These are phyloP conservation scores for Horisme vitalbata DNA, from an alignment of 2,888 invertebrate species.

Conservation along the genomic window DNA sequence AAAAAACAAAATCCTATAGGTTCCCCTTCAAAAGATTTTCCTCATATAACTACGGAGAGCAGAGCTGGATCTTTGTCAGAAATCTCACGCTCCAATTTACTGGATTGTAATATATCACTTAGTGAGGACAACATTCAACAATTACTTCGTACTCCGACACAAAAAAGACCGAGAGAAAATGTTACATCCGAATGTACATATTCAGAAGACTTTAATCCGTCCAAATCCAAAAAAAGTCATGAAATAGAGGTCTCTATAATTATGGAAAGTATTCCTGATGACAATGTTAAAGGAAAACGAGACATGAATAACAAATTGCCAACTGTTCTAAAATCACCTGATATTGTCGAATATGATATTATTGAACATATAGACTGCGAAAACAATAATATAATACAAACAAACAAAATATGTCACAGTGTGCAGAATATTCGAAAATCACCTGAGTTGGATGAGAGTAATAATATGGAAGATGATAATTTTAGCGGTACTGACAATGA, in stretches of 20 bases:
- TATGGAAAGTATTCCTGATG: conserved; percentile 24
- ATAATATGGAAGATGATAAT: conserved; percentile 30
- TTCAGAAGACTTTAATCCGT: conserved; percentile 17
- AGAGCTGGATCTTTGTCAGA: conserved; percentile 32
- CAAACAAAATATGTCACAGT: conserved; percentile 24
- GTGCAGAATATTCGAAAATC: conserved; percentile 28
- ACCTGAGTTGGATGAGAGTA: conserved; percentile 24
- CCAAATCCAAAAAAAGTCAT: conserved; percentile 21
- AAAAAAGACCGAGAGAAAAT: conserved; percentile 14
- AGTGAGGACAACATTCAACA: conserved; percentile 25
- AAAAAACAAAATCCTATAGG: conserved; percentile 22
- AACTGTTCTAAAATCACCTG: conserved; percentile 28
- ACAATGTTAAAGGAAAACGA: conserved; percentile 28
- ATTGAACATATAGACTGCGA: conserved; percentile 26
- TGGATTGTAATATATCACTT: conserved; percentile 29
- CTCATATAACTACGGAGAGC: conserved; percentile 31
- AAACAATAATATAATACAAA: conserved; percentile 24
- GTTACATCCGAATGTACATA: conserved; percentile 23
- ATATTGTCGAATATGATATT: conserved; percentile 26
- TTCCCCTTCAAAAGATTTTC: conserved; percentile 22
- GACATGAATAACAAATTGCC: conserved; percentile 29
- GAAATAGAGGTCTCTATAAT: conserved; percentile 29
- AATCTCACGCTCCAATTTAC: conserved; percentile 34
- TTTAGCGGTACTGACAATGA: conserved; percentile 11
- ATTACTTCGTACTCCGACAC: conserved; percentile 24